Conservation (phyloP, 2,113 vertebrate species). For the Sinocyclocheilus maitianheensis region DNA sequence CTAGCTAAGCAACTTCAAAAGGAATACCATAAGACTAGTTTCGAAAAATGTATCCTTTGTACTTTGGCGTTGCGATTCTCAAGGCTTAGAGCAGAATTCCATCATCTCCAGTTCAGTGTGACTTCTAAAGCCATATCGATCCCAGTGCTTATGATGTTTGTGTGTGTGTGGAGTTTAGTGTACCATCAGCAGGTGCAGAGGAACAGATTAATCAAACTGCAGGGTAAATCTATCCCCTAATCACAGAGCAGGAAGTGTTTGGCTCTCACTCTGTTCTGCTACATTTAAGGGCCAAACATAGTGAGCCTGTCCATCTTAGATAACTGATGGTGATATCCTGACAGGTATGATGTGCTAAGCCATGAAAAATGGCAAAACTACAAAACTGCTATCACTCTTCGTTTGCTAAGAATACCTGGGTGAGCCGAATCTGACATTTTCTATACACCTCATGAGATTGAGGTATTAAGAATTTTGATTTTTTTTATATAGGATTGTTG, state of each 20-base stretch:
- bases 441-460: neutral
- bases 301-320: constrained; percentile 18
- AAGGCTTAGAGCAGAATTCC: neutral
- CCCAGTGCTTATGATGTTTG: constrained; percentile 51
- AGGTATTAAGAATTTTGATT: neutral
- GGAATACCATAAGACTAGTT: constrained; percentile 12
- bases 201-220: constrained; percentile 55
- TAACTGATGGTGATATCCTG: neutral
- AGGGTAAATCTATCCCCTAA: constrained; percentile 19
- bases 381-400: constrained; percentile 14
- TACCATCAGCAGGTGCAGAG: constrained; percentile 60
- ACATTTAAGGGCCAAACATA: constrained; percentile 35
- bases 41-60: neutral
- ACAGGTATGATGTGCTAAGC: constrained; percentile 28
- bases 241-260: constrained; percentile 25
- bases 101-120: constrained; percentile 15
- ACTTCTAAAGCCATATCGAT: constrained; percentile 59
- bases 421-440: neutral
- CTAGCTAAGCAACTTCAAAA: constrained; percentile 1
- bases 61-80: constrained; percentile 45
- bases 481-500: neutral
- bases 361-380: constrained; percentile 25
- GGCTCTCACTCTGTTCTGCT: neutral
- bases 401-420: constrained; percentile 20
- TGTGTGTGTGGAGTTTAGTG: constrained; percentile 56